These are phyloP conservation scores for Odontocolon sp. DNA, from an alignment of 2,888 invertebrate species.

Conservation along the genomic window DNA sequence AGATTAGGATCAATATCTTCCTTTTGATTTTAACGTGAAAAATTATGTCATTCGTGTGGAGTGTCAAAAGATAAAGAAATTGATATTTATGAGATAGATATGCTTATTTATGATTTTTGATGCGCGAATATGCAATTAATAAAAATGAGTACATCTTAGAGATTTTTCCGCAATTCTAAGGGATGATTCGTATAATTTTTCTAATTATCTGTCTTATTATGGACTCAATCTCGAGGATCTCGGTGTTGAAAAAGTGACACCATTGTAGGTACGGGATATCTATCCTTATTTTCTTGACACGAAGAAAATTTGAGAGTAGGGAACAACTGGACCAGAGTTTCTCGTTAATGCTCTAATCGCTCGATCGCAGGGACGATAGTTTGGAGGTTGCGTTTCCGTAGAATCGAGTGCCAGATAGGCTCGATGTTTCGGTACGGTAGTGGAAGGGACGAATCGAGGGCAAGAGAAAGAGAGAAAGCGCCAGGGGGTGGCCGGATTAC, in stretches of 20 bases:
- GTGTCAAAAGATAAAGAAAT: no score
- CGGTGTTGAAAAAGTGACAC: slow-evolving; percentile 15
- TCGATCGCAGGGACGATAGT: slow-evolving; percentile 65
- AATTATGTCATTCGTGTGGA: no score
- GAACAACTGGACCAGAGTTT: slow-evolving; percentile 17
- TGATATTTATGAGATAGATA: no score
- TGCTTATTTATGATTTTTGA: no score
- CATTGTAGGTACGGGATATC: slow-evolving; percentile 4
- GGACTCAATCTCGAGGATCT: background rate
- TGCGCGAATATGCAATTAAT: no score
- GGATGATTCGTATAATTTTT: background rate
- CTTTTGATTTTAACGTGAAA: slow-evolving; percentile 3
- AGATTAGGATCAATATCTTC: background rate
- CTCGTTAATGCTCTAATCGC: slow-evolving; percentile 66
- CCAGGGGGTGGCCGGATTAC: slow-evolving; percentile 61
- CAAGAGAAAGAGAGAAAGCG: slow-evolving; percentile 7
- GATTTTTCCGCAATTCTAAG: no score
- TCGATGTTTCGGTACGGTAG: slow-evolving; percentile 7
- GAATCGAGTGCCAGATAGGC: slow-evolving; percentile 25
- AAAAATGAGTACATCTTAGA: no score
- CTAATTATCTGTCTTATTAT: background rate
- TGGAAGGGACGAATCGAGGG: slow-evolving; percentile 30
- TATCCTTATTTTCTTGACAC: background rate
- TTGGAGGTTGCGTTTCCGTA: slow-evolving; percentile 57
- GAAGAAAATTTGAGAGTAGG: slow-evolving; percentile 25